Base-by-base conservation (phyloP, 2,888 invertebrate species). In the Scrobipalpa costella region DNA sequence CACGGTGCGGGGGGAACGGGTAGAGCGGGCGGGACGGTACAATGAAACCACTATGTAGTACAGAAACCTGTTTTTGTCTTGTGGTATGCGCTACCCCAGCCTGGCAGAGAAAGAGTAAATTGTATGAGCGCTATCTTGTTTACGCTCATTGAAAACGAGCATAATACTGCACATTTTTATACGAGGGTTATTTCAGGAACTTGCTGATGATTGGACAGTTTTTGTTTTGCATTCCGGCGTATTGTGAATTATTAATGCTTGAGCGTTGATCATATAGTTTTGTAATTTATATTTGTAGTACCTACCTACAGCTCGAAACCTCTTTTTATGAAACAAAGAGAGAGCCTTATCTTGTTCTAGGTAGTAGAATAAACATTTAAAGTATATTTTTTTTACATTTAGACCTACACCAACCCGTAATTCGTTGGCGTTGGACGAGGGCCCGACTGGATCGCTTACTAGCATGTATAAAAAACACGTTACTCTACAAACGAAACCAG, bases 1-100 rank as follows among this genome's bases (percentile, higher is more conserved):
- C 50, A 21, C 34, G 34, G 55, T 9, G 19, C 19, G 6, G n/a
- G 72, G 74, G 71, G 74, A 76, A 75, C 77, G 76, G 73, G 75
- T 69, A 73, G 73, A 73, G 73, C 75, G 73, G 77, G 74, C 70
- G 72, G 73, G 71, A 33, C 27, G 72, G 73, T 74, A 84, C 84
- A 84, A 84, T 87, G 84, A 83, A 88, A 85, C 86, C 81, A 87
- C 85, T 84, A 85, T 83, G 84, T 83, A 83, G 84, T 86, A 84
- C 81, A 77, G 75, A 85, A 91, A 92, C 91, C 88, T 79, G 92
- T 91, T 92, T 84, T 77, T 76, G 81, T 75, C 72, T 78, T 76
- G 76, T 79, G 89, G 88, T 86, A 89, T 90, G 89, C 84, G 60
- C 74, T 78, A 77, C 76, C 80, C 78, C 68, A 69, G 71, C 79